Conservation (phyloP, 1,140 invertebrate genomes). For the Coenobita brevimanus region DNA sequence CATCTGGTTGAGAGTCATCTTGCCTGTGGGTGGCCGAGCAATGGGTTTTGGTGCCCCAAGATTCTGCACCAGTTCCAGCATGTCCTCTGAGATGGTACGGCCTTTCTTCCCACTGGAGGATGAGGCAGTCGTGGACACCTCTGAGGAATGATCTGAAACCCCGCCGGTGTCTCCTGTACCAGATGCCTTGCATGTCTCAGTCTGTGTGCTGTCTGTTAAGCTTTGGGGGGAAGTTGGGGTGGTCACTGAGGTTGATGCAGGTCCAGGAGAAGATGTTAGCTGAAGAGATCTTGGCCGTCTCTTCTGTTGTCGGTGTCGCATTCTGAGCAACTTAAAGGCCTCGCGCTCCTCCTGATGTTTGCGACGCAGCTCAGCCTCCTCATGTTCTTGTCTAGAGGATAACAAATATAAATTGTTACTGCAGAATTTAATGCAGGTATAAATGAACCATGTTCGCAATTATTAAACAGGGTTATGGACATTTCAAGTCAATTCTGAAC, state of each 20-base stretch:
- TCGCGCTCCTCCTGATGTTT: conserved; percentile 54
- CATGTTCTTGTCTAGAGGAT: conserved; percentile 41
- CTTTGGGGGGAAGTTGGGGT: conserved; percentile 43
- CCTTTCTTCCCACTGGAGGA: conserved; percentile 35
- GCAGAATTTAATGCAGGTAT: too few relatives aligned
- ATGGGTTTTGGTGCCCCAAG: conserved; percentile 25
- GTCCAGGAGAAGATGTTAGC: conserved; percentile 43
- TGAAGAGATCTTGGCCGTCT: conserved; percentile 35
- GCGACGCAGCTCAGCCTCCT: conserved; percentile 48
- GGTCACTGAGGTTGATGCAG: conserved; percentile 1
- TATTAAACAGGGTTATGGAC: too few relatives aligned
- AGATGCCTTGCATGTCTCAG: neutral
- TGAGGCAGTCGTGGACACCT: conserved; percentile 1
- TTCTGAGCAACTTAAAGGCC: conserved; percentile 38
- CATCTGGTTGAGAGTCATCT: conserved; percentile 62
- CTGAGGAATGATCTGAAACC: conserved; percentile 19
- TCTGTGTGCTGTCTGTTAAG: neutral
- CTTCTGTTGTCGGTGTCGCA: conserved; percentile 39
- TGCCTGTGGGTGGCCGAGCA: conserved; percentile 21
- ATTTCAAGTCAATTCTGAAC: too few relatives aligned
- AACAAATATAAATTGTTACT: too few relatives aligned
- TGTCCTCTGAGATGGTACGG: conserved; percentile 58
- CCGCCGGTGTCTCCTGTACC: neutral
- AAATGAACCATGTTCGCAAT: too few relatives aligned
- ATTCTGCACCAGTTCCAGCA: conserved; percentile 58